Base-by-base conservation (phyloP, 23 tunicate species). In the Phallusia fumigata region DNA sequence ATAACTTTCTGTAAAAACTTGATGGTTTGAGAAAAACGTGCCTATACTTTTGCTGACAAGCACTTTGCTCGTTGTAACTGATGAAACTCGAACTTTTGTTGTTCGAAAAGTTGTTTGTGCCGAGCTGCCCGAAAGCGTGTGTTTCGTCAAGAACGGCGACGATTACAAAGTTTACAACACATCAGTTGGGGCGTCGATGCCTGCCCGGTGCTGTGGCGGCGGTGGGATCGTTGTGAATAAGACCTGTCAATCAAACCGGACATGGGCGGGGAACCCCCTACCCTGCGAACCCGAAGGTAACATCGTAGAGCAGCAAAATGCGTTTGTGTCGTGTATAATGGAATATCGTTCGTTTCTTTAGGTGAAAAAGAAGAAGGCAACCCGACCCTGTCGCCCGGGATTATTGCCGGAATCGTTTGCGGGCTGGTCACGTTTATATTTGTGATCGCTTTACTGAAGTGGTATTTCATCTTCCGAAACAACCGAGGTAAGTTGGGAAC, bases 271-370 rank as follows among this genome's bases (percentile, higher is more conserved):
- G 69, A 24, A 22, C 3, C 26, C 26, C 26, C 69, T 58, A 22
- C 69, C 69, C 28, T 58, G 69, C 69, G 69, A 58, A 24, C 28
- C 69, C 26, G 69, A 58, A 58, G 69, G 69, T 58, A 58, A 6
- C 5, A 6, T 1, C 26, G 13, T 6, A 21, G 11, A 2, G 69
- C 3, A 3, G 26, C 69, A 16, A 22, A 24, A 6, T 58, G 69
- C 13, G 28, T 58, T 22, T 13, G 13, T 1, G 69, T 24, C 13
- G 15, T 51, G 69, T 58, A 6, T 58, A 16, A 21, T 16, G 15
- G 5, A 6, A 58, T 6, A 21, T 58, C 26, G 8, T 13, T 58
- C 69, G 28, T 58, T 58, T 58, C 58, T 58, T 1, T 10, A 40
- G 47, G 47, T 40, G 47, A 5, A 40, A 10, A 40, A 40, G 47